phyloP scores from a whole-genome alignment of 2,113 vertebrate genomes.

The Tylochromis polylepis region DNA sequence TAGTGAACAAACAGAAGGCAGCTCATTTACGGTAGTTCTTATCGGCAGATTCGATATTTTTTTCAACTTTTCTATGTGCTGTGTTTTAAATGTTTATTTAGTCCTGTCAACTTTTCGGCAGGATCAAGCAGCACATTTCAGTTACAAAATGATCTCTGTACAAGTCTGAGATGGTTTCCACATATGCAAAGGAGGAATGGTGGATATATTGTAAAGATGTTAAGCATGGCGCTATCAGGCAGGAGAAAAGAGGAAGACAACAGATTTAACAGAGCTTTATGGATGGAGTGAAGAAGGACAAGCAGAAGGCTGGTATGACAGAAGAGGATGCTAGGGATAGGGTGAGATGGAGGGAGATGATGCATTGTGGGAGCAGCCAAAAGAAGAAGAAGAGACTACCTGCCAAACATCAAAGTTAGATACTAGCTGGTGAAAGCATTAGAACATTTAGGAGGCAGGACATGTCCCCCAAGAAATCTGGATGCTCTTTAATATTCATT shows the following conservation, averaged over 20 bases:
- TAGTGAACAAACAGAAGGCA: background rate
- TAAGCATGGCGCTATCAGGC: background rate
- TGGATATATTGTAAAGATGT: background rate
- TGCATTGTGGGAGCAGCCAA: background rate
- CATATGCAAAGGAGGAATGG: background rate
- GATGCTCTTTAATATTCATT: background rate
- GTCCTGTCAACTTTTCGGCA: background rate
- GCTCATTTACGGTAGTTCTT: background rate
- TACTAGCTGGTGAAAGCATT: background rate
- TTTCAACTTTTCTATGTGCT: background rate
- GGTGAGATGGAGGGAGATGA: background rate
- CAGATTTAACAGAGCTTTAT: background rate
- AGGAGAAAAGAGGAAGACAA: background rate
- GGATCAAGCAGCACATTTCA: background rate
- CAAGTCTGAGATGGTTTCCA: background rate
- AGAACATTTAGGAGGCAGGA: too few species aligned
- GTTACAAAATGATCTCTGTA: accelerated
- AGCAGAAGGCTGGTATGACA: background rate
- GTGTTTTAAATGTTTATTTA: background rate
- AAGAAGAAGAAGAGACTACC: too few species aligned
- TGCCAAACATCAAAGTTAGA: too few species aligned
- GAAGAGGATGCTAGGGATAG: background rate
- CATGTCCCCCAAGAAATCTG: too few species aligned
- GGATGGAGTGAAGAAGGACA: background rate
- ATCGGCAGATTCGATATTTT: background rate